Base-by-base conservation (phyloP, 2,888 invertebrate species). In the Cephus pulcher region DNA sequence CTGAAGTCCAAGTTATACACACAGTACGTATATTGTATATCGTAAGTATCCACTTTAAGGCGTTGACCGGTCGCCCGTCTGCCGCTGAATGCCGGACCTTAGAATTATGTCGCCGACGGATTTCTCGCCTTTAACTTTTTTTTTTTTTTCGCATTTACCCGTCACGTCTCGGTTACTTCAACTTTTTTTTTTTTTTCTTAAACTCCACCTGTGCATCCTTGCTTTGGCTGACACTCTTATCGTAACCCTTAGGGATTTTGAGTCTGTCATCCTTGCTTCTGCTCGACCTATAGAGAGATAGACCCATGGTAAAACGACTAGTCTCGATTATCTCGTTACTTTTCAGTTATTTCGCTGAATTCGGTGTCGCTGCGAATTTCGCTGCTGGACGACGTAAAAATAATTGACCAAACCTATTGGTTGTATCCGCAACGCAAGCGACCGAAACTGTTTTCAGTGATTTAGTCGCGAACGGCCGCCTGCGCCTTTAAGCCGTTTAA, bases 1-100 rank as follows among this genome's bases (percentile, higher is more conserved):
- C 23, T 23, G 56, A 56, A 56, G 56, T 23, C 56, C 9, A 23
- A 56, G 56, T 9, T 56, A 56, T 23, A 56, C 23, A 2, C 9
- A 56, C 23, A 3, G 6, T 23, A 23, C 23, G 23, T 23, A 6
- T 56, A 56, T 75, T 75, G 78, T 34, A 74, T 74, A 69, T 15
- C 15, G 1, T 73, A 33, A 37, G 69, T 71, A 35, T 79, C 37
- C 40, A 34, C 56, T 78, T 78, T 71, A 71, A 71, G 70, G 71
- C 75, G 23, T 70, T 70, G 70, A 78, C 40, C 76, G n/a, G 30
- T 68, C n/a, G 30, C 33, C 40, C 9, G 30, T 15, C 69, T 69
- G 56, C 23, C 0, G 56, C 56, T 56, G 23, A 56, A 56, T 56
- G 9, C 9, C 9, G 23, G 23, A 56, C 56, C 56, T 23, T 56